Percentiles rank a stretch among this genome's conserved stretches.
These are phyloP conservation scores for Crotalus adamanteus DNA, from an alignment of 2,797 vertebrate genomes.

Conservation along the genomic window DNA sequence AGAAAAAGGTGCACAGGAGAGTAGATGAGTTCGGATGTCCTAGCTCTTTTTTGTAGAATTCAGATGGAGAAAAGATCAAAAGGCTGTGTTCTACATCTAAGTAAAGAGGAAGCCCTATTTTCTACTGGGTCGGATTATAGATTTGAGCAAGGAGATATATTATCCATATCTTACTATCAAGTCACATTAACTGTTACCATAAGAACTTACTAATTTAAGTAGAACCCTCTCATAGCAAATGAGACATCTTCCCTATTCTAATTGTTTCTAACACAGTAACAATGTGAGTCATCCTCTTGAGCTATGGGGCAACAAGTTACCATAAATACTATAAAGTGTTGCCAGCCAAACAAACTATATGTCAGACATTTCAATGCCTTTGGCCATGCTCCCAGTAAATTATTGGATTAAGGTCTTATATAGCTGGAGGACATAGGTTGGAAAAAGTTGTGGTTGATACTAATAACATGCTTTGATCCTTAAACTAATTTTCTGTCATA, in stretches of 20 bases:
- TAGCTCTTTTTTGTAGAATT: not conserved
- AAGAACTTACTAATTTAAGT: not conserved
- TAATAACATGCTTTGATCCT: not conserved
- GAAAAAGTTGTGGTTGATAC: not conserved
- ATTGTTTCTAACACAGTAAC: not conserved
- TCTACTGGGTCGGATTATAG: not conserved
- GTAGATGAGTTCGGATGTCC: not conserved
- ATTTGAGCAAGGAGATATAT: not conserved
- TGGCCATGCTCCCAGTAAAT: not conserved
- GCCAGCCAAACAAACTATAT: not conserved
- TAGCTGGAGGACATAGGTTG: not conserved
- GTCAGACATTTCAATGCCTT: not conserved
- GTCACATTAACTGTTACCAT: not conserved
- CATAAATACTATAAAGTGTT: not conserved
- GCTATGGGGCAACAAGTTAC: not conserved
- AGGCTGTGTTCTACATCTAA: not conserved
- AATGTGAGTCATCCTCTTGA: not conserved
- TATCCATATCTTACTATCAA: not conserved
- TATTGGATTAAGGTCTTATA: not conserved
- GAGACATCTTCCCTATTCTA: not conserved
- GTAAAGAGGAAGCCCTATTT: not conserved
- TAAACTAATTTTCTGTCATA: not conserved
- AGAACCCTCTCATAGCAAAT: not conserved
- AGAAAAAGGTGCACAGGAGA: not conserved
- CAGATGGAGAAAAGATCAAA: not conserved